Base-by-base conservation (phyloP, 2,888 invertebrate species). In the Camptogramma bilineatum region DNA sequence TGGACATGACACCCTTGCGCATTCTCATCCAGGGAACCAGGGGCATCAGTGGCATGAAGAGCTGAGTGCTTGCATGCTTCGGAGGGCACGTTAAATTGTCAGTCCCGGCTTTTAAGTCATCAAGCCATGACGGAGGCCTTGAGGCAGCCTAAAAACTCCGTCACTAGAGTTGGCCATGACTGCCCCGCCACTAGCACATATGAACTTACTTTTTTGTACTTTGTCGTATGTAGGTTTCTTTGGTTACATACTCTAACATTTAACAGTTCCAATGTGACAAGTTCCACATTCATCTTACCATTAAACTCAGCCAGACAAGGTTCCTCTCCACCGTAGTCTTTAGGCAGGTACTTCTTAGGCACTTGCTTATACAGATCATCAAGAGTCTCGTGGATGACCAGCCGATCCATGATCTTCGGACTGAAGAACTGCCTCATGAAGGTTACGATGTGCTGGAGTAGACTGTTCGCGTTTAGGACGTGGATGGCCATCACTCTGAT, bases 401-500 rank as follows among this genome's bases (percentile, higher is more conserved):
- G 61, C 72, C 59, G 74, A 1, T 86, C 81, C 17, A 82, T 73
- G 9, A 92, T 67, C 71, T 94, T 93, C 0, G 84, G 61, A 83
- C 86, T 66, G 86, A 93, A 67, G 91, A 75, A 77, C 54, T 86
- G 88, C 34, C 88, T 70, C 51, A 88, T 78, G 7, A 93, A 75
- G 8, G 73, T 82, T 0, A 91, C 67, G 0, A 87, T 69, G 24
- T 87, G 84, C 28, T 86, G 82, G 0, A 85, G 74, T 0, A 86
- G 75, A 1, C 78, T 71, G 0, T 89, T 89, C 0, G 88, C 81
- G 61, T 94, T 93, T 0, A 94, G 57, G 0, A 93, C 71, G 66
- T 94, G 93, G 9, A 94, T 85, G 0, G 83, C 84, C 24, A 83
- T 81, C 0, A 94, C 74, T 57, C 87, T 83, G 4, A 86, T 75